A percentile compares a stretch with the other conserved stretches of the same genome.
Evolutionary conservation across 2,113 vertebrate species (phyloP).

Genomic region (Poeciliopsis turrubarensis): DNA sequence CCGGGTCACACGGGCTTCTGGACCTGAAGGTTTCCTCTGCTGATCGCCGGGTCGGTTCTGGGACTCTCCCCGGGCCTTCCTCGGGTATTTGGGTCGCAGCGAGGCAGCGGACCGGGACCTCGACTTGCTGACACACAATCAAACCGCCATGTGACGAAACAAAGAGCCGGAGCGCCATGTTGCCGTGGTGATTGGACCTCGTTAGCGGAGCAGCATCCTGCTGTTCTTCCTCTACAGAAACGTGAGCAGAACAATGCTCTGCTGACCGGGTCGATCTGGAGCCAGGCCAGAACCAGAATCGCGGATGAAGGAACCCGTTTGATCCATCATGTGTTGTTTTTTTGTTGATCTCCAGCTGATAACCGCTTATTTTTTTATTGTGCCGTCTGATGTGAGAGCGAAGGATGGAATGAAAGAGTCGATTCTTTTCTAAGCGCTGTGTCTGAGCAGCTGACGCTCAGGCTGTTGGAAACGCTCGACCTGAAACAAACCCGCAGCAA

Average conservation of each 20-base stretch:
- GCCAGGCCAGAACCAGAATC: no score
- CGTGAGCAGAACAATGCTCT: background rate
- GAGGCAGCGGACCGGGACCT: background rate
- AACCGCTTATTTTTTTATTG: background rate
- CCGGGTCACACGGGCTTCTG: no score
- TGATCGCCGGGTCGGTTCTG: background rate
- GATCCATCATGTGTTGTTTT: background rate
- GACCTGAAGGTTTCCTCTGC: no score
- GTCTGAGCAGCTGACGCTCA: background rate
- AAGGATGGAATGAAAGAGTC: background rate
- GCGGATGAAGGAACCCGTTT: no score
- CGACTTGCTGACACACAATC: constrained; percentile 1
- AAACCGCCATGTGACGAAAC: constrained; percentile 7
- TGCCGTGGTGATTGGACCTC: background rate
- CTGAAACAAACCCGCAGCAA: no score
- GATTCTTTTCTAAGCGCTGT: background rate
- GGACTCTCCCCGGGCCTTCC: background rate
- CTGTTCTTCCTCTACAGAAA: background rate
- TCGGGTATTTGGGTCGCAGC: constrained; percentile 16
- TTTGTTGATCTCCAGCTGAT: background rate
- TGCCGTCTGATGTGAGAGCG: background rate
- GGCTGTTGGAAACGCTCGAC: background rate
- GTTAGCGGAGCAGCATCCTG: constrained; percentile 5
- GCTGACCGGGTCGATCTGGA: no score
- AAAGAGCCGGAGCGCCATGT: background rate